Percentiles rank a stretch among this genome's conserved stretches.
Conservation (phyloP, 2,888 invertebrate genomes). For the Clostera curtula region DNA sequence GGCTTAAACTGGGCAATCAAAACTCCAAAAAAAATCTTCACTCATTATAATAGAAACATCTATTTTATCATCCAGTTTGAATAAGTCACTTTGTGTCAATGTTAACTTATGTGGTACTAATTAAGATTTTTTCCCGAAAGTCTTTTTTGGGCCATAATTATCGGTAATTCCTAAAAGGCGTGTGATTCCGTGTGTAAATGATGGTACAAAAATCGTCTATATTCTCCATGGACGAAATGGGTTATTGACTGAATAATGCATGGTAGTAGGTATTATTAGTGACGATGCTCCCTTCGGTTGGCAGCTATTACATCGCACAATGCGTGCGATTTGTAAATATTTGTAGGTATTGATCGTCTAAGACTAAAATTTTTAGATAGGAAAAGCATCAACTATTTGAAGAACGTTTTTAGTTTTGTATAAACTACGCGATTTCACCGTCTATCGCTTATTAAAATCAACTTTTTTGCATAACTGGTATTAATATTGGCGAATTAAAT, state of each 20-base stretch:
- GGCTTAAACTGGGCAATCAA: conserved; percentile 27
- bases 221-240: conserved; percentile 42
- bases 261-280: conserved; percentile 22
- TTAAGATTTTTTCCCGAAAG: conserved; percentile 22
- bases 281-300: conserved; percentile 56
- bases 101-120: conserved; percentile 16
- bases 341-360: conserved; percentile 55
- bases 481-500: too few species aligned
- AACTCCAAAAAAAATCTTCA: conserved; percentile 29
- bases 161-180: conserved; percentile 12
- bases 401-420: conserved; percentile 14
- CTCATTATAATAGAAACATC: conserved; percentile 16
- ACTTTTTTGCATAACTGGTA: too few species aligned
- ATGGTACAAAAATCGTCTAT: conserved; percentile 71
- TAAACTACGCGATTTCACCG: too few species aligned
- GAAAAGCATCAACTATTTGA: conserved; percentile 19
- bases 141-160: too few species aligned
- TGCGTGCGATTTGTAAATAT: conserved; percentile 53
- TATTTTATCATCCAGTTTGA: conserved; percentile 23
- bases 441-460: conserved; percentile 6
- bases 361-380: conserved; percentile 58
- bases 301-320: conserved; percentile 61
- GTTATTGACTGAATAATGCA: conserved; percentile 44
- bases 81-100: conserved; percentile 23
- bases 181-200: conserved; percentile 35